Evolutionary conservation across 2,797 vertebrate species (phyloP).

Genomic region (Perodicticus potto): DNA sequence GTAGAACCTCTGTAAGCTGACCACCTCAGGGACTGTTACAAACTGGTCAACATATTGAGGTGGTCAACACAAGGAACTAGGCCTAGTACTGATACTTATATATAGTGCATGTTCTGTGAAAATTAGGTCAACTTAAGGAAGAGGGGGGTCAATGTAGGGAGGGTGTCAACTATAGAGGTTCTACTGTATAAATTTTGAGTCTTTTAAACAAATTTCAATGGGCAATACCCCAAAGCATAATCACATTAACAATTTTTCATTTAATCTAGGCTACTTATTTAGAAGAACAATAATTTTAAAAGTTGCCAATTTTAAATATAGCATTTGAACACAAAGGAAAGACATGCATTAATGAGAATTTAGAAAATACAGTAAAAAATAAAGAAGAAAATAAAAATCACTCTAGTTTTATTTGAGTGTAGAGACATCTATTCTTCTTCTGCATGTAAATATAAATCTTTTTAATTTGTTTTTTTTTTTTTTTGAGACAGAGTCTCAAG

Average conservation of each 20-base stretch:
- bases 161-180: too few relatives aligned
- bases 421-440: background rate
- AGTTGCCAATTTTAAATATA: background rate
- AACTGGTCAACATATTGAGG: too few relatives aligned
- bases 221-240: background rate
- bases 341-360: background rate
- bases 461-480: background rate
- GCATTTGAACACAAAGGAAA: slow-evolving; percentile 13
- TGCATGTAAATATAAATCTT: background rate
- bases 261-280: slow-evolving; percentile 28
- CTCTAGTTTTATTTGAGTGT: background rate
- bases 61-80: too few relatives aligned
- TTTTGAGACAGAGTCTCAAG: too few relatives aligned
- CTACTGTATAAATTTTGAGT: background rate
- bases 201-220: background rate
- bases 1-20: too few relatives aligned
- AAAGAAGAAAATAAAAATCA: background rate
- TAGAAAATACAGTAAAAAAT: slow-evolving; percentile 9
- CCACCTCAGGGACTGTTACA: too few relatives aligned
- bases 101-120: too few relatives aligned
- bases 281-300: background rate
- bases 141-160: too few relatives aligned
- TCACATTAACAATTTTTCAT: background rate
- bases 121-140: too few relatives aligned
- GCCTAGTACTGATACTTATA: too few relatives aligned